These are phyloP conservation scores for Hedya salicella DNA, from an alignment of 2,888 invertebrate genomes.

Conservation along the genomic window DNA sequence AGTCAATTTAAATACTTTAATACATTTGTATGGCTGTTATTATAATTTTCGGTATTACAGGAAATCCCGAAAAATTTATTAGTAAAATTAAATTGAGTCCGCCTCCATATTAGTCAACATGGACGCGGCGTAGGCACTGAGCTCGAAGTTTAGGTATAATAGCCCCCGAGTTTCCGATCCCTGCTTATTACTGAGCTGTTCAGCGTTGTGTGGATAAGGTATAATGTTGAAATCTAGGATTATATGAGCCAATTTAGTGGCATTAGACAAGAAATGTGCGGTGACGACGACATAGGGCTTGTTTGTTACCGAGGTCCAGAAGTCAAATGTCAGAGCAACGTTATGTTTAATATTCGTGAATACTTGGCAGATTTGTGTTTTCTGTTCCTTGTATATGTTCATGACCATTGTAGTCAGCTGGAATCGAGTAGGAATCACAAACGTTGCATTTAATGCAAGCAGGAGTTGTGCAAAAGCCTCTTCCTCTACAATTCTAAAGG, in stretches of 20 bases:
- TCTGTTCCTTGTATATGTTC: conserved; percentile 38
- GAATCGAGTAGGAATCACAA: conserved; percentile 34
- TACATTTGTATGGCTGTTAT: too few relatives aligned
- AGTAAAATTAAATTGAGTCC: too few relatives aligned
- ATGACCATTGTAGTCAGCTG: conserved; percentile 29
- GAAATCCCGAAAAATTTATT: too few relatives aligned
- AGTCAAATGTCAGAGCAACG: conserved; percentile 42
- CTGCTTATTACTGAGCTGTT: conserved; percentile 20
- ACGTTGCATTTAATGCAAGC: conserved; percentile 27
- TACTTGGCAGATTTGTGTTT: conserved; percentile 33
- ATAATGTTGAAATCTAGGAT: conserved; percentile 40
- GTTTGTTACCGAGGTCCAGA: conserved; percentile 41
- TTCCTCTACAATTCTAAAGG: conserved; percentile 41
- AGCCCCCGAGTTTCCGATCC: too few relatives aligned
- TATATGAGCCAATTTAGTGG: conserved; percentile 16
- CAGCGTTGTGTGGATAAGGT: conserved; percentile 37
- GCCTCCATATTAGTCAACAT: too few relatives aligned
- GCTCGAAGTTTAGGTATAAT: too few relatives aligned
- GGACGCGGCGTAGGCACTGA: too few relatives aligned
- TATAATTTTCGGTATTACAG: too few relatives aligned
- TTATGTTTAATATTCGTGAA: conserved; percentile 35
- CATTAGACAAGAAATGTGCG: conserved; percentile 37
- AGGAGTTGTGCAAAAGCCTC: conserved; percentile 36
- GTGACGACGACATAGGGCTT: conserved; percentile 42
- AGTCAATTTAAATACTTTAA: too few relatives aligned